Base-by-base conservation (phyloP, 1,140 invertebrate species). In the Zaprionus lachaisei region DNA sequence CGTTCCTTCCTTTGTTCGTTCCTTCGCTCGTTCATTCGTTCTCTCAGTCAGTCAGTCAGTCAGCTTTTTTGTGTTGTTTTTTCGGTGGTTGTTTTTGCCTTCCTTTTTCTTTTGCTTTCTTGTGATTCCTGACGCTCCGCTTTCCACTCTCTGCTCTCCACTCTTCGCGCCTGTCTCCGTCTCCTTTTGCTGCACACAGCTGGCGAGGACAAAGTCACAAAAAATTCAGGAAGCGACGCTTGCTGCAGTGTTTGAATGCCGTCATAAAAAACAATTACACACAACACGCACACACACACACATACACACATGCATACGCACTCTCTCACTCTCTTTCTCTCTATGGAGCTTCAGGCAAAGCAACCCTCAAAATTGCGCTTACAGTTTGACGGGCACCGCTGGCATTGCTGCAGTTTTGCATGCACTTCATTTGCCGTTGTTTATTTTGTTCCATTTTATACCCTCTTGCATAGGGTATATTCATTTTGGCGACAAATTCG, bases 401-500 rank as follows among this genome's bases (percentile, higher is more conserved):
- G 9, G 20, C 2, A 2, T 4, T 34, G 20, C n/a, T 61, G 51
- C 49, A 77, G 81, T 83, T 83, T 83, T 37, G 20, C 26, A 71
- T 64, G 26, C 20, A 58, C 9, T 55, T 4, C 20, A n/a, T 24
- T 17, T 20, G 12, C 20, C 11, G 57, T 28, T 22, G 54, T 84
- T 81, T 77, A 76, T 81, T 61, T 75, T 81, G 65, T 73, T 85
- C 49, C 47, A 54, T 63, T 49, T 63, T n/a, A 37, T 62, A 31
- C 14, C 22, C 34, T 22, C 49, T 34, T 34, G 9, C 9, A 11
- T 9, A 11, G 9, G 9, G 31, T 34, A 34, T 34, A 34, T 34
- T 34, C 2, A 9, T 11, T 34, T 11, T 31, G 2, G 31, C 9
- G 9, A 31, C 5, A 9, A 31, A 9, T 9, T 9, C 9, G 28